phyloP scores from a whole-genome alignment of 1,140 invertebrate genomes.

The Philotrypesis tridentata region DNA sequence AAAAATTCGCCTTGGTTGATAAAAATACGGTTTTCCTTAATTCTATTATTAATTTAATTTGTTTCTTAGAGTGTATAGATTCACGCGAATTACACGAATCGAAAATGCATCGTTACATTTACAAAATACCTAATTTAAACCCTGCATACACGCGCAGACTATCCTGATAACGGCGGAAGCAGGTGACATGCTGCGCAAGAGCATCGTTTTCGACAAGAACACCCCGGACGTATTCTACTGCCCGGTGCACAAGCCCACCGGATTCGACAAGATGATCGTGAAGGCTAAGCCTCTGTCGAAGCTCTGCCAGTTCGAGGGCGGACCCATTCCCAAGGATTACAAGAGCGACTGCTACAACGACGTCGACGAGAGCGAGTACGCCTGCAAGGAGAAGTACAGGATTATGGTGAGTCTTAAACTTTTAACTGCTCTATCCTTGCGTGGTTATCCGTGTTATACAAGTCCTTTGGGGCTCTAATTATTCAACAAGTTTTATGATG shows the following conservation, averaged over 20 bases:
- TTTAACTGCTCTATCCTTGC: background rate
- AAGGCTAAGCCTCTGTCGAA: conserved; percentile 81
- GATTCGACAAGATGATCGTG: conserved; percentile 80
- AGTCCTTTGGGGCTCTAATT: too few species aligned
- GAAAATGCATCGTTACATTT: too few species aligned
- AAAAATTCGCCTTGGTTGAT: too few species aligned
- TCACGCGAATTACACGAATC: too few species aligned
- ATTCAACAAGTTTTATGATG: too few species aligned
- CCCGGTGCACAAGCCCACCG: conserved; percentile 84
- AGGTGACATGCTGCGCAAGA: conserved; percentile 87
- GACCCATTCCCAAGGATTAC: conserved; percentile 81
- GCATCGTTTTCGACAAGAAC: conserved; percentile 88
- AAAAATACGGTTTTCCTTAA: too few species aligned
- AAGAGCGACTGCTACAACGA: conserved; percentile 89
- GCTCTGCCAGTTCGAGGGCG: conserved; percentile 85
- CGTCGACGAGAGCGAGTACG: conserved; percentile 86
- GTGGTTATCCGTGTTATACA: too few species aligned
- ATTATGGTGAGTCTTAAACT: conserved; percentile 80
- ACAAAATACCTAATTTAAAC: too few species aligned
- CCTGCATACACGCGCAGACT: conserved; percentile 44
- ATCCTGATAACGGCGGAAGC: conserved; percentile 65
- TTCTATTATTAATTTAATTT: too few species aligned
- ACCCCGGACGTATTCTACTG: conserved; percentile 90
- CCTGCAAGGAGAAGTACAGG: conserved; percentile 87
- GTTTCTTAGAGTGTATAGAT: too few species aligned